Evolutionary conservation across 2,797 vertebrate genomes (phyloP).

Genomic region (Uromys caudimaculatus): DNA sequence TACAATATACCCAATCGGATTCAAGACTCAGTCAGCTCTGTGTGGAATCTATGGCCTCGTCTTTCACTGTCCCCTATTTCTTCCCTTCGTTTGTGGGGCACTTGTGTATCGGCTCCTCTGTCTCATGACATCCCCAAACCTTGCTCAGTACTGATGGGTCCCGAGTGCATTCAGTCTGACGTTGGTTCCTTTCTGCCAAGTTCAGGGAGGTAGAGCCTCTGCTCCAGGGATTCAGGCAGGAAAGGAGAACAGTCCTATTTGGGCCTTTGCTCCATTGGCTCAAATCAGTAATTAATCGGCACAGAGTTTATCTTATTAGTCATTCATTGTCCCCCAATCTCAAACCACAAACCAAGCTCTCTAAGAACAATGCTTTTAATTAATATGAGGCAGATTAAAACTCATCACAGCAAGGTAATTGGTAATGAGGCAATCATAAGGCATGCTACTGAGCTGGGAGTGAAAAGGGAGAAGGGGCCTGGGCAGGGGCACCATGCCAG

Average conservation of each 20-base stretch:
- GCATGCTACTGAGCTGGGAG: slow-evolving; percentile 84
- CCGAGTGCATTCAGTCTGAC: not conserved
- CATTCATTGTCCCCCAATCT: slow-evolving; percentile 76
- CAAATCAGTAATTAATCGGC: slow-evolving; percentile 86
- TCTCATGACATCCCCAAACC: not conserved
- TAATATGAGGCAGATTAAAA: slow-evolving; percentile 88
- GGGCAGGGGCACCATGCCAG: not conserved
- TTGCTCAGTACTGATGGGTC: not conserved
- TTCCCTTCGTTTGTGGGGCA: not conserved
- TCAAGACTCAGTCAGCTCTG: not conserved
- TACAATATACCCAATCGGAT: not conserved
- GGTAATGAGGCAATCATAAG: slow-evolving; percentile 88
- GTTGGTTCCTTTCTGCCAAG: not conserved
- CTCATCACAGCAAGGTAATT: slow-evolving; percentile 88
- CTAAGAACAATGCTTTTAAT: slow-evolving; percentile 89
- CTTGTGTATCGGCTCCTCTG: not conserved
- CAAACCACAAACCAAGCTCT: slow-evolving; percentile 82
- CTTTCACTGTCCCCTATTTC: not conserved
- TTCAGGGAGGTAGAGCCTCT: not conserved
- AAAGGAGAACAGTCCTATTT: slow-evolving; percentile 77
- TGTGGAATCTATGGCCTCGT: not conserved
- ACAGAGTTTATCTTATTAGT: slow-evolving; percentile 85
- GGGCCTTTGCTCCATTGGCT: slow-evolving; percentile 73
- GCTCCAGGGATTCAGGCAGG: slow-evolving; percentile 67
- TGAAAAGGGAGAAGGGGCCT: slow-evolving; percentile 80